Percentiles rank a stretch among this genome's conserved stretches.
Evolutionary conservation across 2,888 invertebrate genomes (phyloP).

Genomic region (Aphodius granarius): DNA sequence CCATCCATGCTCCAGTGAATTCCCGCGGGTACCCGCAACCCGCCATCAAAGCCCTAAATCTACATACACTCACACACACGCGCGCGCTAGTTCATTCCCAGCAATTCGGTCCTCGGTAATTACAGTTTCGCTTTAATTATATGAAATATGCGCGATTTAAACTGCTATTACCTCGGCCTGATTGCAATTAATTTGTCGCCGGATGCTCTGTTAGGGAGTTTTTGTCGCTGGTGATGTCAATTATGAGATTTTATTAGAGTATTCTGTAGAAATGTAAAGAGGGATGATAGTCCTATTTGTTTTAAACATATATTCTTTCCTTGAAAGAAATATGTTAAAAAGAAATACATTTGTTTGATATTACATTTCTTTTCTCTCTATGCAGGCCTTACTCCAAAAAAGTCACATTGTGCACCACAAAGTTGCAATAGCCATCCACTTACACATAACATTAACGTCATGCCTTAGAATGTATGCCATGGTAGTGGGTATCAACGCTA

Average conservation of each 20-base stretch:
- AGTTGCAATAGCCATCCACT: background rate
- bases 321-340: no score
- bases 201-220: background rate
- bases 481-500: background rate
- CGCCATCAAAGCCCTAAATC: background rate
- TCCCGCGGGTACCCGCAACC: background rate
- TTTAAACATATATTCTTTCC: no score
- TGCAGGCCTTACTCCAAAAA: no score
- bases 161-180: background rate
- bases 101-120: background rate
- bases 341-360: no score
- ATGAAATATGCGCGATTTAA: background rate
- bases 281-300: no score
- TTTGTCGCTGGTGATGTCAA: background rate
- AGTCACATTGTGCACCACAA: no score
- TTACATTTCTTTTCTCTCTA: no score
- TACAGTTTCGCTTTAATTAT: background rate
- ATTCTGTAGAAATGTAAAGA: background rate
- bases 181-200: background rate
- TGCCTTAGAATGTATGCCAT: background rate
- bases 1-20: background rate
- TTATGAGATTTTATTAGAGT: background rate
- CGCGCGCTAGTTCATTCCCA: background rate
- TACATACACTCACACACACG: background rate
- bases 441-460: background rate